These are phyloP conservation scores for Tachycineta bicolor DNA, from an alignment of 2,113 vertebrate genomes.

Conservation along the genomic window DNA sequence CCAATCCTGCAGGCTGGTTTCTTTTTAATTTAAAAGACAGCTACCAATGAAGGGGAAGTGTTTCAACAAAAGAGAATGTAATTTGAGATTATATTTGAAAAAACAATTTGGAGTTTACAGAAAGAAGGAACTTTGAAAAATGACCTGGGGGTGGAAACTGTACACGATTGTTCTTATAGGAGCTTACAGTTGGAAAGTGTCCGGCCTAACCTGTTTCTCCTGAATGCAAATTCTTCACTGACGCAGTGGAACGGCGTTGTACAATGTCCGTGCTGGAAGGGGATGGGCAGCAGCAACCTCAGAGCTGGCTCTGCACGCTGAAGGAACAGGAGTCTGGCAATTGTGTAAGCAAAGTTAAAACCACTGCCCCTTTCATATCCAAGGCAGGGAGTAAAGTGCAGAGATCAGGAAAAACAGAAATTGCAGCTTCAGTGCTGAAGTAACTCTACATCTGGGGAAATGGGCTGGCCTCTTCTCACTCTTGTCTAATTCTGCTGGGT, in stretches of 20 bases:
- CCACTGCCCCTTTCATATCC: background rate
- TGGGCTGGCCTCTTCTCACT: background rate
- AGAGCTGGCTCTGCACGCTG: background rate
- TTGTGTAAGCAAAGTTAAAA: background rate
- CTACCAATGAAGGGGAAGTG: background rate
- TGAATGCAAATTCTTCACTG: constrained; percentile 38
- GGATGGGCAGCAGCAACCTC: background rate
- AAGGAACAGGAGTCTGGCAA: background rate
- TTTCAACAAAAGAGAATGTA: background rate
- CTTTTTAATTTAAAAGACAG: background rate
- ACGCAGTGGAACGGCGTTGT: background rate
- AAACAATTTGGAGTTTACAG: background rate
- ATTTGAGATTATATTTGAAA: background rate
- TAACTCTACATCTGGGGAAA: background rate
- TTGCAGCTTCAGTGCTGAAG: background rate
- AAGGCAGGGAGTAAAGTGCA: background rate
- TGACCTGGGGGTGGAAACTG: background rate
- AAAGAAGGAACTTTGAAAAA: constrained; percentile 24
- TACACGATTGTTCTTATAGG: constrained; percentile 8
- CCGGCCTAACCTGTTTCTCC: constrained; percentile 35
- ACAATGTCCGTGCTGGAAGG: background rate
- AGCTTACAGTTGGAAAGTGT: background rate
- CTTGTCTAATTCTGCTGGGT: background rate
- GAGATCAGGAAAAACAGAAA: background rate
- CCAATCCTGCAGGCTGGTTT: background rate